Evolutionary conservation across 1,140 invertebrate genomes (phyloP), one percentile per base, ranked within the genome.

Genomic region (Tenebrio molitor): DNA sequence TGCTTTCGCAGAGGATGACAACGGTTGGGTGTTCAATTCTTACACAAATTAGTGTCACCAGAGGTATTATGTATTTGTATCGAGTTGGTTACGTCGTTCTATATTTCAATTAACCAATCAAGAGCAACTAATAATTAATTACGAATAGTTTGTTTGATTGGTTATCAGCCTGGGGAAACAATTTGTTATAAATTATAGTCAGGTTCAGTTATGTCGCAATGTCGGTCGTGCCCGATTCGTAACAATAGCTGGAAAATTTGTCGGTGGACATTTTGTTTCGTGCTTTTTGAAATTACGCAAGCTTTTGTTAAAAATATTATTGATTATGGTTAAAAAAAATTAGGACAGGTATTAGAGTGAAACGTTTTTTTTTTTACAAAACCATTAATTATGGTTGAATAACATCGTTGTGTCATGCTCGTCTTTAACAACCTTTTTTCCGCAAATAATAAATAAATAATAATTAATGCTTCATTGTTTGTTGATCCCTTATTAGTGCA

Each of bases 91-190:
- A n/a, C 29, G 19, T 58, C 29, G 50, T 58, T 29, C 50, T n/a
- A 29, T 58, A 25, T 58, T 58, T 58, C 50, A 58, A 58, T 58
- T 58, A 58, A 58, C 50, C 50, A 58, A 29, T 58, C 50, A 58
- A 58, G 25, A 29, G 15, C 46, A 53, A 53, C 46, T n/a, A 53
- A 53, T 21, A 53, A 53, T 58, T 58, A 58, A 58, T 58, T 58
- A 58, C 10, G 6, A 1, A 23, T 25, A 25, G 29, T 53, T 53
- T 25, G 19, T 4, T 7, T 10, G 21, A 53, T 53, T 25, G 21
- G 46, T 29, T 53, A 53, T 25, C 12, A 25, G 19, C 50, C 23
- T n/a, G 29, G 23, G 23, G 3, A 14, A 29, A 25, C 50, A 58
- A 58, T 58, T 58, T 58, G 50, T 58, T 19, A 58, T 6, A 53